Conservation (phyloP, 2,888 invertebrate genomes). For the Muscina levida region DNA sequence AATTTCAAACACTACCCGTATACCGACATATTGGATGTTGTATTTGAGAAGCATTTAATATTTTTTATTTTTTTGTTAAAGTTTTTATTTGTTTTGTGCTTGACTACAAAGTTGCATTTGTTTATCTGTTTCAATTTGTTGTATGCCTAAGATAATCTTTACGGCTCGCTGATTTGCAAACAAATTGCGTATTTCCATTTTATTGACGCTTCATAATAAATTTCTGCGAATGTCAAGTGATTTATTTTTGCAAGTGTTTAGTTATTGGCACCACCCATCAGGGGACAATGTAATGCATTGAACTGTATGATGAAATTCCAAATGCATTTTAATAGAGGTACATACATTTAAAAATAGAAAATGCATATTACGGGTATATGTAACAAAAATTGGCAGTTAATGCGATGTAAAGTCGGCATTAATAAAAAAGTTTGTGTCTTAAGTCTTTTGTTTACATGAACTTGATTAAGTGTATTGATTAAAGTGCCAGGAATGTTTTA, state of each 20-base stretch:
- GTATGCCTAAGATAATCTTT: conserved; percentile 44
- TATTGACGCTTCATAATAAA: conserved; percentile 48
- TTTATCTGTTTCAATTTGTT: background rate
- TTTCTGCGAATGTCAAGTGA: background rate
- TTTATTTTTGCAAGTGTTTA: background rate
- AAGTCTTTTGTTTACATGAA: background rate
- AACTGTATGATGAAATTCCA: conserved; percentile 35
- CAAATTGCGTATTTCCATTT: conserved; percentile 44
- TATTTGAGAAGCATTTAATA: background rate
- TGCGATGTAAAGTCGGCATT: background rate
- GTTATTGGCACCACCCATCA: background rate
- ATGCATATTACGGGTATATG: too few species aligned
- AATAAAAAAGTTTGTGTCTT: background rate
- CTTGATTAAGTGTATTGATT: background rate
- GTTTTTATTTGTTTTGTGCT: background rate
- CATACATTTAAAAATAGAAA: background rate
- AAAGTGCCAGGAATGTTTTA: too few species aligned
- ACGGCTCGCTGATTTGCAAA: conserved; percentile 53
- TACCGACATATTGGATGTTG: background rate
- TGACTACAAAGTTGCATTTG: too few species aligned
- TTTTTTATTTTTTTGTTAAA: background rate
- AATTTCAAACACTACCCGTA: background rate
- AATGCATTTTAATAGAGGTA: background rate
- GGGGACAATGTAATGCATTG: conserved; percentile 28
- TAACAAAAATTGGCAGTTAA: too few species aligned